Evolutionary conservation across 2,797 vertebrate genomes (phyloP), one percentile per base, ranked within the genome.

Genomic region (Sebastes cheni): DNA sequence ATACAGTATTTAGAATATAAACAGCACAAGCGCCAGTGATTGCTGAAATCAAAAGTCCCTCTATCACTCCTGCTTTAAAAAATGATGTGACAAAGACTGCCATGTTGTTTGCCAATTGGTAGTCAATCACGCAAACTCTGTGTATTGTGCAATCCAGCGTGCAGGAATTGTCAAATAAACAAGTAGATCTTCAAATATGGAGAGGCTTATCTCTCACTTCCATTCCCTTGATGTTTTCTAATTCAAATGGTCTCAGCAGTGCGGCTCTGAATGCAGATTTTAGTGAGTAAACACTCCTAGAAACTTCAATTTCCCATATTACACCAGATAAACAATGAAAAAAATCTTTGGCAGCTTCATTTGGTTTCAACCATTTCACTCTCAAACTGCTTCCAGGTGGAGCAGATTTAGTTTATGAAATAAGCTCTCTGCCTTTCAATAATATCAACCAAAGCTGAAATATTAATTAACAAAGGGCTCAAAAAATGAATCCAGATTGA

Each of bases 141-240:
- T 52, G 68, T 76, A 54, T 76, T 79, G 67, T 82, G 76, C 88
- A 87, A 89, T 88, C 79, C 80, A 80, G 67, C 71, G 13, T 74
- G 81, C 86, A 82, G 84, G 69, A 81, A 67, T 86, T 67, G 77
- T 92, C 89, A 90, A 89, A 91, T 82, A 93, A 93, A 92, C 90
- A 93, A 92, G 84, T 87, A 81, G 86, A 84, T 93, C 81, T 83
- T 88, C 79, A 93, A 90, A 91, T 89, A 90, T 88, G 86, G 83
- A 87, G 78, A 92, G 87, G 89, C 88, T 89, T 91, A 91, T 85
- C 83, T 64, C 61, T 25, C 62, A 60, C 70, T 88, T 85, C 79
- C 82, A 86, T 61, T 91, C 88, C 91, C 81, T 71, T 77, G 77
- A 84, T 89, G 85, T 82, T 88, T 89, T 86, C 85, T 84, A 67